Evolutionary conservation across 2,888 invertebrate genomes (phyloP).

Genomic region (Rhagophthalmus giganteus): DNA sequence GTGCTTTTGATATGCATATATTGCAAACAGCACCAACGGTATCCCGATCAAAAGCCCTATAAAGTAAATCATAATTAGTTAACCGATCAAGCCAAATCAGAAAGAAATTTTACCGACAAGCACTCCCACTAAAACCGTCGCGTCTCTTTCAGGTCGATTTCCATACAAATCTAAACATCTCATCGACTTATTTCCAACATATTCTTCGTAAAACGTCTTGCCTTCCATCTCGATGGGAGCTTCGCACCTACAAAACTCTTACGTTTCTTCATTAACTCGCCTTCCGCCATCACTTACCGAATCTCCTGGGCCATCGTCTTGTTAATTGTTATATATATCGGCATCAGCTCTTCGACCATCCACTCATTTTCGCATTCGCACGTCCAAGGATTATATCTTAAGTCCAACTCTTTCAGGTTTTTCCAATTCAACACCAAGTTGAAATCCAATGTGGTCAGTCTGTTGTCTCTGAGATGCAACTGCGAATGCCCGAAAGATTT

Average conservation of each 20-base stretch:
- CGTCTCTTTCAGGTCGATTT: slow-evolving; percentile 68
- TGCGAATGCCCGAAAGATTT: slow-evolving; percentile 55
- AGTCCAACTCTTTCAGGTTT: slow-evolving; percentile 64
- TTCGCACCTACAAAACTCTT: slow-evolving; percentile 62
- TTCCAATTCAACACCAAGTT: slow-evolving; percentile 72
- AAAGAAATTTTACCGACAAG: slow-evolving; percentile 66
- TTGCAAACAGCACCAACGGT: slow-evolving; percentile 64
- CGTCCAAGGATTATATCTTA: slow-evolving; percentile 74
- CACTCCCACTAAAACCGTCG: slow-evolving; percentile 68
- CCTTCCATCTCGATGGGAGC: slow-evolving; percentile 68
- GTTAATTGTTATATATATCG: slow-evolving; percentile 57
- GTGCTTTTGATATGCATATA: slow-evolving; percentile 66
- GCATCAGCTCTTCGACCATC: slow-evolving; percentile 69
- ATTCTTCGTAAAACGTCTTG: slow-evolving; percentile 62
- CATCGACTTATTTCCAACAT: slow-evolving; percentile 61
- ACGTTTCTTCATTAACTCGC: no score
- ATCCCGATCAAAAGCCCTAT: slow-evolving; percentile 69
- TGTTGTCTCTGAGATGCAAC: slow-evolving; percentile 75
- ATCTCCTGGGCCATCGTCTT: slow-evolving; percentile 48
- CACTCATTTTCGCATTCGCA: slow-evolving; percentile 82
- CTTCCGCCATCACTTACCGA: no score
- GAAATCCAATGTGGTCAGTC: slow-evolving; percentile 67
- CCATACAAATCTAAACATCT: slow-evolving; percentile 69
- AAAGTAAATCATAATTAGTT: no score
- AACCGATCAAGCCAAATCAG: no score